These are phyloP conservation scores for Chiroxiphia lanceolata DNA, from an alignment of 2,797 vertebrate species.

Conservation along the genomic window DNA sequence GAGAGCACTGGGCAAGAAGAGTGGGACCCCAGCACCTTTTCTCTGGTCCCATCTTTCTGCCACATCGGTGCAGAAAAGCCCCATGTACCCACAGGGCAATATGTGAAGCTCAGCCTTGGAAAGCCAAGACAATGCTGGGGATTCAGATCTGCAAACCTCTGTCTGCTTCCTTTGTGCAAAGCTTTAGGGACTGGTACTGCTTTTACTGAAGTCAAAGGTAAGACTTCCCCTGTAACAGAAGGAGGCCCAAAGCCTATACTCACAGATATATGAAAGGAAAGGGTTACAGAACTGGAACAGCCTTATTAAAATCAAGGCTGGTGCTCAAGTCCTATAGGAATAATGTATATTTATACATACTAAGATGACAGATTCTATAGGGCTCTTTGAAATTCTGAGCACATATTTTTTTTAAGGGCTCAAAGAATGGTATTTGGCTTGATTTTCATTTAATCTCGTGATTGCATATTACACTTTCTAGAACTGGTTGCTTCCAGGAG, in stretches of 20 bases:
- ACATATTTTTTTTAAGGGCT: neutral
- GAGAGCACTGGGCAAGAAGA: neutral
- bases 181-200: neutral
- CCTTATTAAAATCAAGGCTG: slow-evolving; percentile 32
- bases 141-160: neutral
- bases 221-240: neutral
- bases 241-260: neutral
- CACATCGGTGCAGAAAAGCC: neutral
- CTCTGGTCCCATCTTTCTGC: accelerated
- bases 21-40: neutral
- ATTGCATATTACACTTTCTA: slow-evolving; percentile 65
- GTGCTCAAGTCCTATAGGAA: slow-evolving; percentile 20
- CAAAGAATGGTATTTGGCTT: slow-evolving; percentile 40
- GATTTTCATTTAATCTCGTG: slow-evolving; percentile 58
- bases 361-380: slow-evolving; percentile 37
- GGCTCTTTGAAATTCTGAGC: slow-evolving; percentile 45
- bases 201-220: neutral
- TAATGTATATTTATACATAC: slow-evolving; percentile 56
- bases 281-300: slow-evolving; percentile 14
- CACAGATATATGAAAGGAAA: neutral
- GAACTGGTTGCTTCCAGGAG: slow-evolving; percentile 77
- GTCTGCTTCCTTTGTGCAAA: neutral
- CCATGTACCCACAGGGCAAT: neutral
- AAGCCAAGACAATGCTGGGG: neutral
- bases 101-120: neutral